Conservation (phyloP, 2,113 vertebrate species). For the Hypomesus transpacificus region DNA sequence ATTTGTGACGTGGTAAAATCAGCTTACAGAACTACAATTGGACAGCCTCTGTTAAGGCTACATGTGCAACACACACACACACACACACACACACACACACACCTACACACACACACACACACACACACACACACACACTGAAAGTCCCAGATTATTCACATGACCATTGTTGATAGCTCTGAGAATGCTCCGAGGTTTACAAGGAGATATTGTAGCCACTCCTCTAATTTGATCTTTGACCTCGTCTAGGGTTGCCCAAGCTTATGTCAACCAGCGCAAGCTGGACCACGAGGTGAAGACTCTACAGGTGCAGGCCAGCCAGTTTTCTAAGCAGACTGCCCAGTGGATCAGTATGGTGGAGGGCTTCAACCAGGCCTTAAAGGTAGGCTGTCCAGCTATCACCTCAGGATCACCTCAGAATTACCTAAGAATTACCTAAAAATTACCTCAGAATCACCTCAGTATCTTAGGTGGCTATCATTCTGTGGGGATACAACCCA, state of each 20-base stretch:
- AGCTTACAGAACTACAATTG: constrained; percentile 12
- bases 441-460: too few relatives aligned
- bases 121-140: not conserved
- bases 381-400: constrained; percentile 62
- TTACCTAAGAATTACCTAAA: not conserved
- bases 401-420: not conserved
- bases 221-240: constrained; percentile 4
- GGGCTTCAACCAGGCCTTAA: constrained; percentile 94
- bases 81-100: not conserved
- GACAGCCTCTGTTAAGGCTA: too few relatives aligned
- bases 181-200: not conserved
- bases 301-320: constrained; percentile 87
- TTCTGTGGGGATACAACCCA: too few relatives aligned
- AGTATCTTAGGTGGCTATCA: too few relatives aligned
- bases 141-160: not conserved
- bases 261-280: constrained; percentile 93
- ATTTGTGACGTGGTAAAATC: not conserved
- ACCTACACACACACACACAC: not conserved
- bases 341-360: constrained; percentile 97
- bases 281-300: constrained; percentile 95
- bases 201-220: not conserved
- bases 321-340: constrained; percentile 91
- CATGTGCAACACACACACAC: too few relatives aligned
- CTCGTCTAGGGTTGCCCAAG: constrained; percentile 83
- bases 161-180: not conserved